Evolutionary conservation across 35 echinoderm and acorn worm species (phyloP).

Genomic region (Apostichopus parvimensis): DNA sequence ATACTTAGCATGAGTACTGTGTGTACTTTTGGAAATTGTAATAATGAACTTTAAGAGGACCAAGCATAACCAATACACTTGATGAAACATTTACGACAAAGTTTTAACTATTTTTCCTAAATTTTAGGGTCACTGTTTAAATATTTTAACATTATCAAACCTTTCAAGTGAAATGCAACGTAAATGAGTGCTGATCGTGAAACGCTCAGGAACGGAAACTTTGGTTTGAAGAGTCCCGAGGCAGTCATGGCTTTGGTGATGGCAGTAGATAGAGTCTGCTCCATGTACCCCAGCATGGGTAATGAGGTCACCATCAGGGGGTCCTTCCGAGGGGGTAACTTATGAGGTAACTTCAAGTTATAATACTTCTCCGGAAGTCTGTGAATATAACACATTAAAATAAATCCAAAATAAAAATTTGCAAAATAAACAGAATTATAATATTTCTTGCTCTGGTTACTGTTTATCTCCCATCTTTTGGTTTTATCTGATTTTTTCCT

Average conservation of each 20-base stretch:
- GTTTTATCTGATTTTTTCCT: neutral
- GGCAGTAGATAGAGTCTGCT: constrained; percentile 83
- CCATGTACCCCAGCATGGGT: constrained; percentile 99
- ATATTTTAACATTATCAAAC: constrained; percentile 23
- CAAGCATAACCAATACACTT: too few relatives aligned
- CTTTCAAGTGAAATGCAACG: constrained; percentile 96
- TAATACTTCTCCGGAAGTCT: constrained; percentile 90
- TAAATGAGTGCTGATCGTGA: constrained; percentile 89
- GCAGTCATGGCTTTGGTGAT: constrained; percentile 91
- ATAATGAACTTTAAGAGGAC: too few relatives aligned
- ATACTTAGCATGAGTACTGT: too few relatives aligned
- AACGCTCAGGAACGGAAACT: constrained; percentile 89
- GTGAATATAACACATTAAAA: neutral
- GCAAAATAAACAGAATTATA: too few relatives aligned
- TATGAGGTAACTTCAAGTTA: constrained; percentile 91
- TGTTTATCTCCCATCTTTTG: neutral
- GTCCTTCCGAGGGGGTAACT: constrained; percentile 84
- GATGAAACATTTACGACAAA: too few relatives aligned
- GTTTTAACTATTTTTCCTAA: too few relatives aligned
- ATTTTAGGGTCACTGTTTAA: too few relatives aligned
- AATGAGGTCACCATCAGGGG: constrained; percentile 87
- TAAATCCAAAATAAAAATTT: too few relatives aligned
- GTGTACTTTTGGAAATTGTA: too few relatives aligned
- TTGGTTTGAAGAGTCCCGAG: constrained; percentile 94
- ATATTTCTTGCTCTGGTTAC: too few relatives aligned